phyloP scores from a whole-genome alignment of 2,797 vertebrate genomes.

The Pseudochaenichthys georgianus region DNA sequence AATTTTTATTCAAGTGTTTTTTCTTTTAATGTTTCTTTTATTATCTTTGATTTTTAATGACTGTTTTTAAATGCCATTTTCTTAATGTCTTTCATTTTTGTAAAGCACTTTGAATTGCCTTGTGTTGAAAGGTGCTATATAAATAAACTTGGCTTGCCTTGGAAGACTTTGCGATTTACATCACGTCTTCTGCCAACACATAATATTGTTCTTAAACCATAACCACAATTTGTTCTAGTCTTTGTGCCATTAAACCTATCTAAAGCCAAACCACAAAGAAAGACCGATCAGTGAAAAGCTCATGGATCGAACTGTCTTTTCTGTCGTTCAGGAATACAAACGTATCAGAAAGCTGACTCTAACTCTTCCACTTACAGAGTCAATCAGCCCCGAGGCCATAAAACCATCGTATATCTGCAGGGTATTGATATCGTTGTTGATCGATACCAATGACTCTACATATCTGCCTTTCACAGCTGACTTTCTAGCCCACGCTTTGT shows the following conservation, averaged over 20 bases:
- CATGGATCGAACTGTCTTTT: neutral
- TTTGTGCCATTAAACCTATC: neutral
- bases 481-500: conserved; percentile 19
- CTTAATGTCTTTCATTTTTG: too few species aligned
- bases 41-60: too few species aligned
- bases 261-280: neutral
- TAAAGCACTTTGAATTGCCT: too few species aligned
- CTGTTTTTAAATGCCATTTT: too few species aligned
- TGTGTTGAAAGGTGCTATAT: too few species aligned
- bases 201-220: neutral
- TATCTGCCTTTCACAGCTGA: conserved; percentile 32
- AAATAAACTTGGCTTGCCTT: neutral
- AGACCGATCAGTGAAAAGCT: neutral
- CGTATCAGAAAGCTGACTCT: conserved; percentile 1
- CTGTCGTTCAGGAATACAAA: neutral
- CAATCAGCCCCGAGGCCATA: conserved; percentile 25
- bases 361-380: conserved; percentile 21
- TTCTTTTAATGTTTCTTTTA: too few species aligned
- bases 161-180: neutral
- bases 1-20: too few species aligned
- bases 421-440: conserved; percentile 33
- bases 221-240: neutral
- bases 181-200: neutral
- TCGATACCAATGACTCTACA: conserved; percentile 37
- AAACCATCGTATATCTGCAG: conserved; percentile 15